Conservation (phyloP, 1,140 invertebrate species). For the Panulirus ornatus region DNA sequence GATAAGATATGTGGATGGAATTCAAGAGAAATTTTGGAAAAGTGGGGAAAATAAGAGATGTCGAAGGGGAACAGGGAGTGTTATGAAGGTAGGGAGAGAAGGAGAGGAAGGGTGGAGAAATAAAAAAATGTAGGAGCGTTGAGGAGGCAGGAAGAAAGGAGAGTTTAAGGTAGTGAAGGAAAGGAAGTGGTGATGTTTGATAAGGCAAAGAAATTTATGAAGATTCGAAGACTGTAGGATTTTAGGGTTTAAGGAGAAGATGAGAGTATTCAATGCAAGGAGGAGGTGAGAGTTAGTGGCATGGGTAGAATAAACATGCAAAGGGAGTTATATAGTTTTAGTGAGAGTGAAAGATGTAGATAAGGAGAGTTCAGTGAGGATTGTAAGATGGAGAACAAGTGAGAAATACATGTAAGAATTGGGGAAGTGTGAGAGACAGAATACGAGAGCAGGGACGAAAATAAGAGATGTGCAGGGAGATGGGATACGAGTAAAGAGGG, state of each 20-base stretch:
- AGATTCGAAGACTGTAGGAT: too few relatives aligned
- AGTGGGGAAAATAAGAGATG: not conserved
- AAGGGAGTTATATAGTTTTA: not conserved
- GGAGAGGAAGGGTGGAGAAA: not conserved
- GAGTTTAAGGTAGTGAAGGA: too few relatives aligned
- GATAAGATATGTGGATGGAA: not conserved
- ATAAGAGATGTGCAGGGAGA: not conserved
- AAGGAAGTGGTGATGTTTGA: too few relatives aligned
- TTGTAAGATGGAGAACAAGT: conserved; percentile 4
- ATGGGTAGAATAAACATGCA: too few relatives aligned
- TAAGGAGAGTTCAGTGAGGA: not conserved
- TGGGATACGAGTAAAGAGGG: not conserved
- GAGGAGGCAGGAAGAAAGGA: not conserved
- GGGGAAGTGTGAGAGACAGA: not conserved
- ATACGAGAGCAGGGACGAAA: not conserved
- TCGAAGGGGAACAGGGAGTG: not conserved
- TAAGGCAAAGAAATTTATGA: too few relatives aligned
- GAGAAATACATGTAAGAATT: conserved; percentile 1
- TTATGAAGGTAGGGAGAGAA: not conserved
- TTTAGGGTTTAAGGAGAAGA: too few relatives aligned
- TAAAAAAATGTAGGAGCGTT: not conserved
- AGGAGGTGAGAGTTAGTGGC: too few relatives aligned
- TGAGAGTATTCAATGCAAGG: too few relatives aligned
- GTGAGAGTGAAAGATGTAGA: conserved; percentile 27
- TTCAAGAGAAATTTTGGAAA: not conserved